These are phyloP conservation scores for Camelus dromedarius DNA, from an alignment of 2,113 vertebrate genomes.

Conservation along the genomic window DNA sequence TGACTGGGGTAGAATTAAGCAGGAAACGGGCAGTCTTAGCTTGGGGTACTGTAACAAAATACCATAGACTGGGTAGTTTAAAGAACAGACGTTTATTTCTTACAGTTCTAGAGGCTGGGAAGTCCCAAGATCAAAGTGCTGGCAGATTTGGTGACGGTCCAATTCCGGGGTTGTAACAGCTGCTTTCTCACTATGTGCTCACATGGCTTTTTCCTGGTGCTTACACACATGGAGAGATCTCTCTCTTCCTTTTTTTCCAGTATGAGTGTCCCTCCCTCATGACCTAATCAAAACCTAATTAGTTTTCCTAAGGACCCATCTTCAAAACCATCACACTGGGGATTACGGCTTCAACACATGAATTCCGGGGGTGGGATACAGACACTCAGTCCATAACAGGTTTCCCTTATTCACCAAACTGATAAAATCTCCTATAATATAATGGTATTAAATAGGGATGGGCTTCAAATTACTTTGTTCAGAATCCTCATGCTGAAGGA, in stretches of 20 bases:
- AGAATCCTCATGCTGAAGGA: background rate
- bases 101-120: background rate
- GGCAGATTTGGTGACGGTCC: conserved; percentile 15
- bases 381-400: background rate
- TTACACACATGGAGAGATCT: background rate
- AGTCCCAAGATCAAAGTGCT: background rate
- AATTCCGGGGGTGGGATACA: background rate
- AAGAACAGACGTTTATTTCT: conserved; percentile 6
- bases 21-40: background rate
- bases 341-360: background rate
- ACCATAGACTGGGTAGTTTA: background rate
- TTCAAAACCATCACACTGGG: conserved; percentile 1
- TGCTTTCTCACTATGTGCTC: background rate
- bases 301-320: background rate
- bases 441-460: background rate
- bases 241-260: background rate
- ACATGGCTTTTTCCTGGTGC: background rate
- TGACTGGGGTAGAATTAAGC: background rate
- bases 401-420: background rate
- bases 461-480: background rate
- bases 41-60: background rate
- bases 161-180: background rate
- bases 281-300: background rate
- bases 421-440: background rate
- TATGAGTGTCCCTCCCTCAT: background rate